Evolutionary conservation across 2,797 vertebrate genomes (phyloP).

Genomic region (Sphenopsis melanotis): DNA sequence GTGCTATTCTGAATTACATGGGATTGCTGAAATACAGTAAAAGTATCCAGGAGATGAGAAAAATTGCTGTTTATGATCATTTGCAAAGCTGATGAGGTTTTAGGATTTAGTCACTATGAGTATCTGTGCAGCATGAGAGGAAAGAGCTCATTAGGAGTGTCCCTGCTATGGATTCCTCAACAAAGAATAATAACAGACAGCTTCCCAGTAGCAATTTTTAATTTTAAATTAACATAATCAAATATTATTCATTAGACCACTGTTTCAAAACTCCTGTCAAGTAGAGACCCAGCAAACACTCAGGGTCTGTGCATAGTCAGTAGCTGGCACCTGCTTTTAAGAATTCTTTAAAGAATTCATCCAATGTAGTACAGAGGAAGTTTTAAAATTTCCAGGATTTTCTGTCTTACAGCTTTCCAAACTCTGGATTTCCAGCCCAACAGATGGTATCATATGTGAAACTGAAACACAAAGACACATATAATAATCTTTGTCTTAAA

Average conservation of each 20-base stretch:
- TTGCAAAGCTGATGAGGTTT: neutral
- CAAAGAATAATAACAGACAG: neutral
- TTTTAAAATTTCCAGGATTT: neutral
- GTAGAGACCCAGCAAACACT: neutral
- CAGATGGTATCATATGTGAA: neutral
- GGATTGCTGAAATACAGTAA: neutral
- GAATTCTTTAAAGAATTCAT: neutral
- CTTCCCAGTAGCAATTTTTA: neutral
- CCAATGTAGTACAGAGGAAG: neutral
- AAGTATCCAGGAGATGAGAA: neutral
- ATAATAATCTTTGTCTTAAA: neutral
- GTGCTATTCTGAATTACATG: neutral
- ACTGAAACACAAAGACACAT: neutral
- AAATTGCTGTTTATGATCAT: neutral
- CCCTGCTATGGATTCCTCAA: neutral
- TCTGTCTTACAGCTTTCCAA: neutral
- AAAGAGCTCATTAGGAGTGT: neutral
- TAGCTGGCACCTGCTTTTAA: neutral
- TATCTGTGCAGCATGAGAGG: neutral
- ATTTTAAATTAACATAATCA: neutral
- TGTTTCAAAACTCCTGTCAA: neutral
- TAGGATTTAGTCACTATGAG: neutral
- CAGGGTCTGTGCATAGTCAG: neutral
- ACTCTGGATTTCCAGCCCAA: neutral
- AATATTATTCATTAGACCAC: neutral